Base-by-base conservation (phyloP, 2,797 vertebrate genomes). In the Xerus rutilus region DNA sequence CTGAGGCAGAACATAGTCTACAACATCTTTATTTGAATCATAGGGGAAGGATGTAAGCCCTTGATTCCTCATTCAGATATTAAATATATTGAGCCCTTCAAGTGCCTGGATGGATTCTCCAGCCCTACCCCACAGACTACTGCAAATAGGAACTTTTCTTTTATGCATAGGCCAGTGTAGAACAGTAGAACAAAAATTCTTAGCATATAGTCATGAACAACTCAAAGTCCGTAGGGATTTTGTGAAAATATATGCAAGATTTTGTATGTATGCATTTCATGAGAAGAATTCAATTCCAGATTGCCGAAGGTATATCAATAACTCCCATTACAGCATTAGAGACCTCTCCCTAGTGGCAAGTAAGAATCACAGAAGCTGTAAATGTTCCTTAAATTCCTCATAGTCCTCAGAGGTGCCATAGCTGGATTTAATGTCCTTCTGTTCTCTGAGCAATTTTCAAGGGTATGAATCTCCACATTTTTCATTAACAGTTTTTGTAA, bases 371-470 rank as follows among this genome's bases (percentile, higher is more conserved):
- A n/a, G 32, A 21, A 78, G 2, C 43, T n/a, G 12, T 54, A 76
- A 65, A 21, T 21, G 14, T 69, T 28, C 57, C 54, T 90, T 64
- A 73, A 30, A n/a, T 35, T 45, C 77, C 32, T 81, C 39, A 20
- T 18, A 45, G 45, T 39, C 59, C 77, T 62, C 64, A 57, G 64
- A 82, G 20, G 39, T 57, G 21, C 8, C 76, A 30, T 18, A 93
- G 54, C 43, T 54, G 18, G 25, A 73, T 54, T 74, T 86, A 83
- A 89, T 3, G 0, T 81, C 86, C 43, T 87, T 32, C 57, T 3
- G 0, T 81, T 89, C 43, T 87, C 35, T 52, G 35, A 95, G 62
- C 14, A 94, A 8, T 52, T 82, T 95, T 86, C 79, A 83, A 93
- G 45, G 47, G 39, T 82, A 13, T 11, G 59, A 64, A 86, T 15